Base-by-base conservation (phyloP, 2,888 invertebrate genomes). In the Acrocera orbiculus region DNA sequence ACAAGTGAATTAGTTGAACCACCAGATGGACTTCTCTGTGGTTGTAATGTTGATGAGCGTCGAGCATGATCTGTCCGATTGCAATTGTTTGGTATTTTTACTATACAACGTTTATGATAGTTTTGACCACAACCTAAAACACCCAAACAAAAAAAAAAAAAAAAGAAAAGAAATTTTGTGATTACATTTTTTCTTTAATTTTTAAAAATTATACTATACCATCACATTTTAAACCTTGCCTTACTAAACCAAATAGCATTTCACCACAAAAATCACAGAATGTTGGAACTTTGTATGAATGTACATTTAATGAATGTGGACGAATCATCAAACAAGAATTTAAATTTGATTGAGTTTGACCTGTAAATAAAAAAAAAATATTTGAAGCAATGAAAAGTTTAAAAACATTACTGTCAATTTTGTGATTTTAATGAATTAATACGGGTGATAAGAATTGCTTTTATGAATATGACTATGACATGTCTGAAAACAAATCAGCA, bases 211-310 rank as follows among this genome's bases (percentile, higher is more conserved):
- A 25, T 9, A 16, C 17, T 53, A 48, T 47, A 93, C 93, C 95
- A 70, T 96, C 93, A 64, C 98, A 98, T 65, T 98, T 96, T 47
- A 98, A 76, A 42, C 98, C 98, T 66, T 98, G 98, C 36, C 93
- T 74, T 42, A 96, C 93, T 44, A 98, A 70, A 4, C 98, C 98
- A 65, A 96, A 96, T 20, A 98, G 73, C 90, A 98, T 93, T 65
- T 96, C 96, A 23, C 96, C 96, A 64, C 98, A 98, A 66, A 93
- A 95, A 70, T 98, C 96, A 66, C 96, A 98, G 70, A 98, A 98
- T 42, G 98, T 95, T 40, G 98, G 98, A 45, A 87, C 82, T 68
- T 93, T 95, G 66, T 96, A 98, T 16, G 95, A 95, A 67, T 98
- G 96, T 44, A 98, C 93, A 46, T 79, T 76, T 36, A 98, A 73